These are phyloP conservation scores for Chrysomela aeneicollis DNA, from an alignment of 2,888 invertebrate genomes.

Conservation along the genomic window DNA sequence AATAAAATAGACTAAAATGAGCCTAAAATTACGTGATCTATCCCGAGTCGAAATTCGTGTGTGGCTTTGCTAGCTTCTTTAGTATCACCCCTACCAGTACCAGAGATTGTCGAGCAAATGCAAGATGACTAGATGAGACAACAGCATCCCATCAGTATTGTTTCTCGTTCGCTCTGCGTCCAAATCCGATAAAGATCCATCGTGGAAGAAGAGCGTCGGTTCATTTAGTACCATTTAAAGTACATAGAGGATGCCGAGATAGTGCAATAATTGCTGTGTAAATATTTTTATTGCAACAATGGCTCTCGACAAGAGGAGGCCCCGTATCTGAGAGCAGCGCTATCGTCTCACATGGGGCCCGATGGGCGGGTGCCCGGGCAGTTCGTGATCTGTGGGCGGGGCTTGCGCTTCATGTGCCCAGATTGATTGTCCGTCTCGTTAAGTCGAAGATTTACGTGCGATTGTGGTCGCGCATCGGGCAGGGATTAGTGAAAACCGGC, in stretches of 20 bases:
- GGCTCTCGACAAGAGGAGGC: slow-evolving; percentile 31
- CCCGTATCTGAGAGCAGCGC: slow-evolving; percentile 45
- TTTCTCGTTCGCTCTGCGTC: not conserved
- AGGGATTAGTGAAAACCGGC: slow-evolving; percentile 42
- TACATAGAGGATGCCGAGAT: slow-evolving; percentile 38
- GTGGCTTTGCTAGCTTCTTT: too few relatives aligned
- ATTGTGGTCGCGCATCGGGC: slow-evolving; percentile 38
- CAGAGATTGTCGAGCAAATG: not conserved
- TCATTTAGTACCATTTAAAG: slow-evolving; percentile 42
- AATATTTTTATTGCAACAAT: slow-evolving; percentile 60
- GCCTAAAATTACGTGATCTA: too few relatives aligned
- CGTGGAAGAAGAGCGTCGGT: slow-evolving; percentile 29
- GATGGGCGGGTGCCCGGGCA: slow-evolving; percentile 56
- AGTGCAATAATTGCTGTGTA: slow-evolving; percentile 57
- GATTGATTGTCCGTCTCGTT: slow-evolving; percentile 59
- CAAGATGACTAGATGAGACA: not conserved
- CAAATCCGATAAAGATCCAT: slow-evolving; percentile 7
- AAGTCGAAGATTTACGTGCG: slow-evolving; percentile 60
- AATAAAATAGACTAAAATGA: too few relatives aligned
- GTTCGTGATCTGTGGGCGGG: slow-evolving; percentile 59
- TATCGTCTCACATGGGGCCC: slow-evolving; percentile 59
- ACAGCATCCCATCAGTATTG: not conserved
- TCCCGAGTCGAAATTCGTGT: too few relatives aligned
- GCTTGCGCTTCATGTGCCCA: slow-evolving; percentile 58
- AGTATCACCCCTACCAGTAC: too few relatives aligned